A percentile compares a stretch with the other conserved stretches of the same genome.
Evolutionary conservation across 2,888 invertebrate species (phyloP).

Genomic region (Melolontha melolontha): DNA sequence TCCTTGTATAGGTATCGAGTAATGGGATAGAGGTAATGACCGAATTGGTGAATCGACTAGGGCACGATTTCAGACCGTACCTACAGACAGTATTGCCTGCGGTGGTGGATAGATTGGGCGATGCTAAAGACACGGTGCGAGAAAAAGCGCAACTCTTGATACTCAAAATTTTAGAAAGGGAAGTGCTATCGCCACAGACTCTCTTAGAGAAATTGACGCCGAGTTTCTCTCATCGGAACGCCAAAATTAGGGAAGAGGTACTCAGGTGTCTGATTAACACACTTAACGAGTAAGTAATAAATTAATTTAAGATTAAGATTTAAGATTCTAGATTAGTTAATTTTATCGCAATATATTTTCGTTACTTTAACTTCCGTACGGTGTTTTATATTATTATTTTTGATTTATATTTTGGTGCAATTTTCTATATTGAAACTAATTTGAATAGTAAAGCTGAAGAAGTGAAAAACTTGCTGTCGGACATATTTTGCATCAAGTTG

Average conservation of each 20-base stretch:
- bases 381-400: too few species aligned
- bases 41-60: slow-evolving; percentile 87
- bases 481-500: too few species aligned
- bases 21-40: slow-evolving; percentile 91
- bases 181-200: slow-evolving; percentile 75
- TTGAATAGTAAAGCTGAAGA: too few species aligned
- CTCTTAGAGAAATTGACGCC: slow-evolving; percentile 79
- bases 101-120: slow-evolving; percentile 82
- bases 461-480: too few species aligned
- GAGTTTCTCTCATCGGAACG: slow-evolving; percentile 87
- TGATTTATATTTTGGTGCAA: too few species aligned
- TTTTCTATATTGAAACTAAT: too few species aligned
- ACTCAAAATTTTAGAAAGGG: slow-evolving; percentile 79
- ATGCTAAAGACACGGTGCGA: slow-evolving; percentile 66
- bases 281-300: slow-evolving; percentile 79
- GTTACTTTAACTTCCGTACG: too few species aligned
- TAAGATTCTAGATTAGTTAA: too few species aligned
- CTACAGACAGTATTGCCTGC: slow-evolving; percentile 86
- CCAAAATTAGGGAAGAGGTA: slow-evolving; percentile 92
- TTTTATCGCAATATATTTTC: too few species aligned
- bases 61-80: slow-evolving; percentile 87
- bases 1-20: slow-evolving; percentile 81
- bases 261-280: slow-evolving; percentile 84
- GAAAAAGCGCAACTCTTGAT: slow-evolving; percentile 81
- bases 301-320: too few species aligned